phyloP scores from a whole-genome alignment of 2,797 vertebrate species.

The Falco naumanni region DNA sequence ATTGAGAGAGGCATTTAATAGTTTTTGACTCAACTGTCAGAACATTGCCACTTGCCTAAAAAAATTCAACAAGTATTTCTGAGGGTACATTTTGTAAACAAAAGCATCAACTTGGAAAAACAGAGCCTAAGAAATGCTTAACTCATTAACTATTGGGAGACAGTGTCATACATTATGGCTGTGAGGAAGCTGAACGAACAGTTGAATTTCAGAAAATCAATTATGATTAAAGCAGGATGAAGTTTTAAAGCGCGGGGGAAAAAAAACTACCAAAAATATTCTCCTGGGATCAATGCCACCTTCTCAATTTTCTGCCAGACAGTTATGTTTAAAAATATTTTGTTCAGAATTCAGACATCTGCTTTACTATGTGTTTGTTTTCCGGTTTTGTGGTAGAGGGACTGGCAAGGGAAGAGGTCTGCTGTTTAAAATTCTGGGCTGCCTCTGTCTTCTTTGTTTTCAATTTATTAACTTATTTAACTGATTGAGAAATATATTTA shows the following conservation, averaged over 20 bases:
- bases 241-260: background rate
- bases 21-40: background rate
- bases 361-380: constrained; percentile 42
- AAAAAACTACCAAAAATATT: background rate
- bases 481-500: constrained; percentile 4
- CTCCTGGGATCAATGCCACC: constrained; percentile 55
- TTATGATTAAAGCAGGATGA: background rate
- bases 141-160: background rate
- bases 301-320: constrained; percentile 13
- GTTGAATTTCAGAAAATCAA: background rate
- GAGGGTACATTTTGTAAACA: background rate
- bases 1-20: background rate
- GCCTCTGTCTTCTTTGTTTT: background rate
- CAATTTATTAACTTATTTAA: constrained; percentile 25
- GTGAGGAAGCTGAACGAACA: background rate
- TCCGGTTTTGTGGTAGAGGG: constrained; percentile 12
- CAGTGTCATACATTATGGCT: background rate
- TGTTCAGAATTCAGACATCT: constrained; percentile 51
- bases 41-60: background rate
- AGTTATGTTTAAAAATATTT: constrained; percentile 58
- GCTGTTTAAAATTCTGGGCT: constrained; percentile 24
- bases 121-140: background rate
- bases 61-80: background rate
- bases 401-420: background rate
- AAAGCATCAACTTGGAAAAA: background rate